Evolutionary conservation across 1,140 invertebrate genomes (phyloP), one percentile per base, ranked within the genome.

Genomic region (Bombus pascuorum): DNA sequence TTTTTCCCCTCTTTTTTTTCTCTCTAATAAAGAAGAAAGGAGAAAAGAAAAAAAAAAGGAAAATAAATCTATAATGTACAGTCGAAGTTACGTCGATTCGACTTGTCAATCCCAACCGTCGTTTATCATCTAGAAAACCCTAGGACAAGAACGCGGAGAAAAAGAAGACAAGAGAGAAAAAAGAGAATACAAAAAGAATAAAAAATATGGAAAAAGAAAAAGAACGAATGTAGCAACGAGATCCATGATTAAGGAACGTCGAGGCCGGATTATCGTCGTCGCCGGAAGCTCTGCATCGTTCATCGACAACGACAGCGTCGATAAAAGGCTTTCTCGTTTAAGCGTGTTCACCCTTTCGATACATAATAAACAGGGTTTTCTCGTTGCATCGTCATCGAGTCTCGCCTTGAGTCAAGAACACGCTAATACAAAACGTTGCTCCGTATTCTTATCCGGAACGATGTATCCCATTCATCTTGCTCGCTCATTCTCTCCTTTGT

Each of bases 181-280:
- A 39, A 37, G 22, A 13, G 28, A 62, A 13, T n/a, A n/a, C 10
- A 13, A n/a, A 62, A 44, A 32, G 37, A 12, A 32, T 62, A 47
- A 53, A 6, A 37, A 18, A 71, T 5, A 71, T 53, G 37, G 5
- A 37, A 25, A 25, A 28, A 28, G 12, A 39, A 25, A 59, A 57
- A 44, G 39, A 80, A 66, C 34, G 78, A 85, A 79, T 74, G 57
- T 78, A 57, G 78, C 59, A 47, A 81, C 70, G 68, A 75, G 78
- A 82, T 89, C 37, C 83, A 65, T 57, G 66, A 72, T 79, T 39
- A 65, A 83, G 79, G 79, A 86, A 89, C 79, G 82, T 59, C 83
- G 77, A 86, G 83, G 87, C 88, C 78, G 83, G 80, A 86, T 79
- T 37, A 34, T 79, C 74, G 84, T 79, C 62, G 62, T 72, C 44